These are phyloP conservation scores for Aurelia aurita DNA, from an alignment of 30 jellyfish, hydroid and myxozoan species.

Conservation along the genomic window DNA sequence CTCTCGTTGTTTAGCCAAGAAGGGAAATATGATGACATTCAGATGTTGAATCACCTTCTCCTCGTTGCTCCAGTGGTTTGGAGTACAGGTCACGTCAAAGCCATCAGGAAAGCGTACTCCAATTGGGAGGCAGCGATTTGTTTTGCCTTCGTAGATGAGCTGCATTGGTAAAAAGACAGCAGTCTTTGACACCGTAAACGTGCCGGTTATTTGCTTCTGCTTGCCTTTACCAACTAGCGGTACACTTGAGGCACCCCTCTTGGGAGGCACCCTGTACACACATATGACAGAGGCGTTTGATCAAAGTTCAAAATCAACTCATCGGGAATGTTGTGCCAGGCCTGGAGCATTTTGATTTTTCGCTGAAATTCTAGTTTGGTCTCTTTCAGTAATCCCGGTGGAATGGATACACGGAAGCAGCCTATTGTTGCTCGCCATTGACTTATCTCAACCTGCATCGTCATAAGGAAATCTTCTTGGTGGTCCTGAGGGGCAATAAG, in stretches of 20 bases:
- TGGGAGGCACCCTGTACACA: constrained; percentile 13
- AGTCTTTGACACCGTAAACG: constrained; percentile 7
- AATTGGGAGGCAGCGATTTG: constrained; percentile 40
- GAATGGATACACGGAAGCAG: constrained; percentile 41
- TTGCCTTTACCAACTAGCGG: constrained; percentile 57
- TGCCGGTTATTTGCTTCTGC: constrained; percentile 34
- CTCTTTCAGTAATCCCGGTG: constrained; percentile 72
- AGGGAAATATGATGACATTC: constrained; percentile 38
- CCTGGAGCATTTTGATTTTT: constrained; percentile 46
- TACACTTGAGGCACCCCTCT: constrained; percentile 50
- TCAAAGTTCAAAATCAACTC: constrained; percentile 50
- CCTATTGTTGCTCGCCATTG: too few relatives aligned
- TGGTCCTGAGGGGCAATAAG: too few relatives aligned
- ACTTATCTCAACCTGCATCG: too few relatives aligned
- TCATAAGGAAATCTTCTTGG: too few relatives aligned
- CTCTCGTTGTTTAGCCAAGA: not conserved
- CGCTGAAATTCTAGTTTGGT: constrained; percentile 61
- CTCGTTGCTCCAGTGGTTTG: constrained; percentile 69
- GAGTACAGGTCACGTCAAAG: constrained; percentile 27
- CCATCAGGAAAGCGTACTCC: constrained; percentile 40
- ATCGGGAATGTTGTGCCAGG: constrained; percentile 59
- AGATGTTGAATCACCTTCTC: constrained; percentile 45
- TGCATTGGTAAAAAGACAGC: constrained; percentile 39
- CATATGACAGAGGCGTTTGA: constrained; percentile 48
- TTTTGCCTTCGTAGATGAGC: constrained; percentile 33